Evolutionary conservation across 2,888 invertebrate genomes (phyloP).

Genomic region (Eupithecia vulgata): DNA sequence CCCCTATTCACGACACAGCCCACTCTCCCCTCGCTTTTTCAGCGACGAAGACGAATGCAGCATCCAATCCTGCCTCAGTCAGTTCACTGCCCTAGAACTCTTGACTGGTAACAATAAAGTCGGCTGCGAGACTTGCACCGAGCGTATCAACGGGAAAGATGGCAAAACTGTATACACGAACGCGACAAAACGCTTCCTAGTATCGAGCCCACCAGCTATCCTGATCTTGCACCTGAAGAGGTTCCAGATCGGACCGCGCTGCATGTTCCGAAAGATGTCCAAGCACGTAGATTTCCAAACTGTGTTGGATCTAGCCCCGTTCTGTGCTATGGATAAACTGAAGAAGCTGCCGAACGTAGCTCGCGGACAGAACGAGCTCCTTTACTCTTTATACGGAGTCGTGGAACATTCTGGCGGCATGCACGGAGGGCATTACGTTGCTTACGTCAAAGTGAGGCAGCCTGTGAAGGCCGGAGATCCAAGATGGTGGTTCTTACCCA

Average conservation of each 20-base stretch:
- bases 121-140: constrained; percentile 95
- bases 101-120: constrained; percentile 97
- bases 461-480: constrained; percentile 85
- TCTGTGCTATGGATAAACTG: constrained; percentile 89
- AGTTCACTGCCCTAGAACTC: constrained; percentile 95
- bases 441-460: constrained; percentile 95
- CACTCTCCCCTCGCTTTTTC: constrained; percentile 87
- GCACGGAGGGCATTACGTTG: constrained; percentile 93
- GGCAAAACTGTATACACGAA: constrained; percentile 91
- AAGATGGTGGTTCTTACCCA: constrained; percentile 89
- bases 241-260: constrained; percentile 92
- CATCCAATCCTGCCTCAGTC: constrained; percentile 94
- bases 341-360: constrained; percentile 85
- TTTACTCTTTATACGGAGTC: constrained; percentile 96
- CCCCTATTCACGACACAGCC: constrained; percentile 71
- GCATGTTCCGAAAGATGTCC: constrained; percentile 92
- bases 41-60: constrained; percentile 92
- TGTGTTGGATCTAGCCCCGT: constrained; percentile 94
- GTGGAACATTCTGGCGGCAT: constrained; percentile 97
- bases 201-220: constrained; percentile 96
- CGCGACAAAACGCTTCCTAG: constrained; percentile 92
- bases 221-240: constrained; percentile 97
- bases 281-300: constrained; percentile 94
- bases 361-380: constrained; percentile 86
- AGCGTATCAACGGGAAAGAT: constrained; percentile 86